phyloP scores from a whole-genome alignment of 23 tunicate species.

The Aplidium turbinatum region DNA sequence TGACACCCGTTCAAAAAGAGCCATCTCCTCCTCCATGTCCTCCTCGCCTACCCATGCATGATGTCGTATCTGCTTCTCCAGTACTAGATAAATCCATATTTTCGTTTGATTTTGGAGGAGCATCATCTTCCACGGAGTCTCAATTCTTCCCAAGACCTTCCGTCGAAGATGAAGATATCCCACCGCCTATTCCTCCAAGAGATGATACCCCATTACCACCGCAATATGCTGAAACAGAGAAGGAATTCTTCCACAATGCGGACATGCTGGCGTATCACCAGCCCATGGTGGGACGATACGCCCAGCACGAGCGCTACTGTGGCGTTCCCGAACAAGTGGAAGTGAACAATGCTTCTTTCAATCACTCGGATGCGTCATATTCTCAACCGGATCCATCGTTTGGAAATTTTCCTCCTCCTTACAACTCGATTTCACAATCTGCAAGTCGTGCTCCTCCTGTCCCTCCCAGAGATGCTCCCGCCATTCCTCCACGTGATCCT shows the following conservation, averaged over 20 bases:
- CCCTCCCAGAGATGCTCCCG: slow-evolving; percentile 70
- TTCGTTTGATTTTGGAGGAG: slow-evolving; percentile 41
- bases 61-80: slow-evolving; percentile 60
- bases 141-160: slow-evolving; percentile 4
- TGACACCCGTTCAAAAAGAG: slow-evolving; percentile 52
- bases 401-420: slow-evolving; percentile 16
- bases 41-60: slow-evolving; percentile 55
- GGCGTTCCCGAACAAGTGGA: too few relatives aligned
- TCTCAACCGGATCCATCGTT: not conserved
- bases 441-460: slow-evolving; percentile 55
- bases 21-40: slow-evolving; percentile 77
- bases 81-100: slow-evolving; percentile 17
- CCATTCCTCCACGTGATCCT: slow-evolving; percentile 71
- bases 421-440: slow-evolving; percentile 2
- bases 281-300: slow-evolving; percentile 10
- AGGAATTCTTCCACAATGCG: slow-evolving; percentile 43
- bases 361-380: not conserved
- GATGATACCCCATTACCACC: slow-evolving; percentile 32
- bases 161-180: slow-evolving; percentile 23
- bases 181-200: slow-evolving; percentile 71
- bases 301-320: too few relatives aligned
- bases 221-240: slow-evolving; percentile 26
- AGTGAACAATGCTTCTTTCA: too few relatives aligned
- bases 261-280: slow-evolving; percentile 28
- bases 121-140: not conserved